Base-by-base conservation (phyloP, 2,113 vertebrate genomes). In the Zapus hudsonius region DNA sequence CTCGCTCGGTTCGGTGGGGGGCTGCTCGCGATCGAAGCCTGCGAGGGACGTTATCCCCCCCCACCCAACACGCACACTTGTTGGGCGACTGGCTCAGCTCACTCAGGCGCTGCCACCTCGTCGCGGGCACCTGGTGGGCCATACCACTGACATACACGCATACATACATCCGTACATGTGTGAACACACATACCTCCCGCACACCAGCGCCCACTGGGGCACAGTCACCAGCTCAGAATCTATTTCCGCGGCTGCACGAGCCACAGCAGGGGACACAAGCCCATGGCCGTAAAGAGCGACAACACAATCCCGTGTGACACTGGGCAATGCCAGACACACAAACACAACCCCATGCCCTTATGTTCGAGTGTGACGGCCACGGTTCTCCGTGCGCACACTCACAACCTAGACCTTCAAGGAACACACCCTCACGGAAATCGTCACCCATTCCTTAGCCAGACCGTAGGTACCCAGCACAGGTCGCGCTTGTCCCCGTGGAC, bases 21-120 rank as follows among this genome's bases (percentile, higher is more conserved):
- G 73, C 78, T 96, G 81, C 93, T 74, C 6, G 73, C 87, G 92
- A 91, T 84, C 47, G 25, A 36, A 91, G 76, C 84, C 29, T 31
- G 87, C 80, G 38, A 80, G 92, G 66, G 89, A 70, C 86, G 67
- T 92, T 80, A 44, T 27, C 15, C 69, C 72, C 59, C 81, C 79
- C 87, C n/a, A n/a, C n/a, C n/a, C n/a, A n/a, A 87, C 78, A 90
- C 82, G 89, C 95, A 96, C 96, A 96, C 96, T 96, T 97, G 96
- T 97, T 97, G 96, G 96, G 93, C 93, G 27, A 94, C 89, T 64
- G 55, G 90, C 76, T 95, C 40, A 10, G 87, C 79, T 96, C 94
- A 80, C 92, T 91, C 94, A 47, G 86, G 90, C 87, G 85, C 93
- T 81, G 90, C 95, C 87, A 84, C 84, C 52, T 94, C 42, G 47